Evolutionary conservation across 2,797 vertebrate species (phyloP), one percentile per base, ranked within the genome.

Genomic region (Sebastes baramenuke): DNA sequence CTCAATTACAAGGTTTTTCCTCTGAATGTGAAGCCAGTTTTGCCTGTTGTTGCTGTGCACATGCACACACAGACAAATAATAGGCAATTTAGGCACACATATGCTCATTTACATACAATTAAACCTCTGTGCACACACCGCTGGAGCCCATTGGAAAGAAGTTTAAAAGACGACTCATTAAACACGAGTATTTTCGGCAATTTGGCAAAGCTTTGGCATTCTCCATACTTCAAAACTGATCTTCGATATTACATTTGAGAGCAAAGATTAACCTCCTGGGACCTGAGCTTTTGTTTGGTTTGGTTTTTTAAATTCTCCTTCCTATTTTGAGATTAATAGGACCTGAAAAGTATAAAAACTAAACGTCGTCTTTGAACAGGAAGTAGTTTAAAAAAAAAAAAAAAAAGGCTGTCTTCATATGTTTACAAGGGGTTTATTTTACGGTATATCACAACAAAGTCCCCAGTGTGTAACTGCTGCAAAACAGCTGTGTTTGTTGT

Each of bases 81-180:
- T 18, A 56, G 42, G 20, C 27, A 30, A n/a, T 55, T 25, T 9
- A 72, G 27, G 10, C 32, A 67, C 32, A 64, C 27, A 68, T 62
- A 20, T 34, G 29, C 59, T 82, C 49, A 68, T 79, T 72, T 77
- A 46, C 22, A 80, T 67, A 64, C 18, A 71, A 22, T 80, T 66
- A 61, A 46, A 87, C 61, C 62, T 75, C 20, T 81, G 67, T 29
- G 22, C 58, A 58, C 46, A 36, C 46, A 25, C 64, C 13, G 7
- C 27, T 36, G 70, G 67, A 77, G 62, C 42, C 72, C 61, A 54
- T 6, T 64, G 24, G 22, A 52, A 46, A 34, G 2, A 69, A 20
- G 58, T 81, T 73, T 59, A 29, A 67, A 65, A 69, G 25, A 55
- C 14, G 58, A 46, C 25, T 69, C 56, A 56, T 56, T 69, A 66